A percentile compares a stretch with the other conserved stretches of the same genome.
Evolutionary conservation across 2,797 vertebrate species (phyloP).

Genomic region (Clarias fuscus): DNA sequence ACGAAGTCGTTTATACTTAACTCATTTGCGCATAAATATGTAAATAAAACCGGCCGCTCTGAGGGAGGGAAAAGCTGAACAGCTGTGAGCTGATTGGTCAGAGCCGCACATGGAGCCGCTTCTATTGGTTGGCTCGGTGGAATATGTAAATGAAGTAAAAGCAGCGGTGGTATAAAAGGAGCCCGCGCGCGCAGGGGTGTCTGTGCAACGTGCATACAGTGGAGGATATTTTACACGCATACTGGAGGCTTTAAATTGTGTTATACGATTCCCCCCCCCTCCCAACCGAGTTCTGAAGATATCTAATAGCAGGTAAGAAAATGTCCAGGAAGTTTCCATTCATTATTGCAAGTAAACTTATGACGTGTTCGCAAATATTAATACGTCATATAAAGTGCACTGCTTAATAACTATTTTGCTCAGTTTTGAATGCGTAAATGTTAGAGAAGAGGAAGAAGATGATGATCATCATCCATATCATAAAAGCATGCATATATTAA

Average conservation of each 20-base stretch:
- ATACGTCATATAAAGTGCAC: neutral
- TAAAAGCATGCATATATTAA: neutral
- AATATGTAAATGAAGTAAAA: neutral
- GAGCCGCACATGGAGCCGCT: neutral
- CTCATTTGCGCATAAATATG: neutral
- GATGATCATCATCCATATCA: neutral
- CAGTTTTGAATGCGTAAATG: neutral
- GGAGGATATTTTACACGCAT: neutral
- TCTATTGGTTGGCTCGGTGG: neutral
- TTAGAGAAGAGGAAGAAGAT: too few relatives aligned
- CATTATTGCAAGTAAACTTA: neutral
- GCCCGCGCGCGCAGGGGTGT: too few relatives aligned
- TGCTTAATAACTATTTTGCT: neutral
- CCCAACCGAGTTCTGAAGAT: neutral
- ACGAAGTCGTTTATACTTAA: neutral
- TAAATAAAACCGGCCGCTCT: neutral
- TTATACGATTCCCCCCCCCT: neutral
- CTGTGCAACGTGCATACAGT: neutral
- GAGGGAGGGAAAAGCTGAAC: neutral
- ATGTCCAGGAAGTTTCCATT: neutral
- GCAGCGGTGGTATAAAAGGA: neutral
- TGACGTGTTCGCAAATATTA: neutral
- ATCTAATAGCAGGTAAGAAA: neutral
- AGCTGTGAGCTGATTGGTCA: constrained; percentile 3
- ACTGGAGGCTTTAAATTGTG: neutral